These are phyloP conservation scores for Chloroclysta siterata DNA, from an alignment of 2,888 invertebrate species.

Conservation along the genomic window DNA sequence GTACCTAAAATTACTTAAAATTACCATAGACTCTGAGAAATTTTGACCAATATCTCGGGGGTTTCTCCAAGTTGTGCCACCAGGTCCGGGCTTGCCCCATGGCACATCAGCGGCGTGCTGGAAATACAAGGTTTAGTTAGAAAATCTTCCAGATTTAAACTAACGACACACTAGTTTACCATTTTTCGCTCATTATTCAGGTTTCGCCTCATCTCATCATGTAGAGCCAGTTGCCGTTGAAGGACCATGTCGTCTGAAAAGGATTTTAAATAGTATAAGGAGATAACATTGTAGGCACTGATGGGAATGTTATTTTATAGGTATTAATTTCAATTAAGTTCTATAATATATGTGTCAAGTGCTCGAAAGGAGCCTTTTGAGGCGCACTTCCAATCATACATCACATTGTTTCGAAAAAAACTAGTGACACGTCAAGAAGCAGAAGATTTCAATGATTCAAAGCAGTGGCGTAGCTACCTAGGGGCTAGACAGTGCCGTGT, in stretches of 20 bases:
- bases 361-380: too few relatives aligned
- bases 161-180: constrained; percentile 67
- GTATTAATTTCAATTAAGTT: too few relatives aligned
- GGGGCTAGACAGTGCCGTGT: too few relatives aligned
- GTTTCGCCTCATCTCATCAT: constrained; percentile 75
- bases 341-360: too few relatives aligned
- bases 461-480: too few relatives aligned
- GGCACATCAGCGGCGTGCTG: constrained; percentile 80
- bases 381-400: too few relatives aligned
- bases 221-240: constrained; percentile 78
- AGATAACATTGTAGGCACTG: not conserved
- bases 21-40: constrained; percentile 92
- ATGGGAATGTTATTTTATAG: not conserved
- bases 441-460: too few relatives aligned
- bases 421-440: too few relatives aligned
- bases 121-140: constrained; percentile 45
- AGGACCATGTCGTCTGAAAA: constrained; percentile 84
- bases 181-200: constrained; percentile 82
- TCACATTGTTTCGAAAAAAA: too few relatives aligned
- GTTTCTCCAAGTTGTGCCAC: constrained; percentile 90
- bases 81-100: constrained; percentile 89
- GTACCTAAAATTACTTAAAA: not conserved
- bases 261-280: not conserved
- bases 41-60: constrained; percentile 89
- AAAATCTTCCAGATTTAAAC: constrained; percentile 1